Conservation (phyloP, 2,113 vertebrate species). For the Oxyruncus cristatus region DNA sequence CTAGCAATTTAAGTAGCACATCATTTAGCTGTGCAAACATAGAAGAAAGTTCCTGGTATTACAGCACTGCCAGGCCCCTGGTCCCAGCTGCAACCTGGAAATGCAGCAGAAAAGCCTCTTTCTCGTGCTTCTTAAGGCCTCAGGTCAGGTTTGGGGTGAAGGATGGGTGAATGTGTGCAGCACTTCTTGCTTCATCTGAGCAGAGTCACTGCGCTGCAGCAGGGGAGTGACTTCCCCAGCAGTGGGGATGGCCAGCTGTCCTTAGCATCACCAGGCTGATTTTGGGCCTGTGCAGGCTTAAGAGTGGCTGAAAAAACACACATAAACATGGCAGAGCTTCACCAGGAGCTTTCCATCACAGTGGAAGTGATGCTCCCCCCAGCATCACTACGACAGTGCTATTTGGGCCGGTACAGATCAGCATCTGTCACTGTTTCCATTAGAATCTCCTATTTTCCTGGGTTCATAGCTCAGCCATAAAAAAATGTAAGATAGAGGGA, state of each 20-base stretch:
- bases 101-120: neutral
- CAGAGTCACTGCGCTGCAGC: neutral
- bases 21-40: neutral
- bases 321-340: neutral
- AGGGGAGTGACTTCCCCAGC: neutral
- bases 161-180: neutral
- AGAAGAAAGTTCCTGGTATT: neutral
- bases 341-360: slow-evolving; percentile 20
- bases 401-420: slow-evolving; percentile 38
- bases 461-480: slow-evolving; percentile 36
- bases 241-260: neutral
- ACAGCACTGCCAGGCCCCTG: neutral
- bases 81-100: neutral
- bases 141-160: neutral
- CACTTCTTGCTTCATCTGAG: neutral
- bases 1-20: neutral
- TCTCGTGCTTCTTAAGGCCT: neutral
- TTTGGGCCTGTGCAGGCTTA: neutral
- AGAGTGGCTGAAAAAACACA: neutral
- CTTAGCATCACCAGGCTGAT: neutral
- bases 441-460: slow-evolving; percentile 32
- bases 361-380: neutral
- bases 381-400: neutral
- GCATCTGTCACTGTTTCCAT: slow-evolving; percentile 39
- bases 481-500: slow-evolving; percentile 17